Evolutionary conservation across 2,113 vertebrate genomes (phyloP), one percentile per base, ranked within the genome.

Genomic region (Baryphthengus martii): DNA sequence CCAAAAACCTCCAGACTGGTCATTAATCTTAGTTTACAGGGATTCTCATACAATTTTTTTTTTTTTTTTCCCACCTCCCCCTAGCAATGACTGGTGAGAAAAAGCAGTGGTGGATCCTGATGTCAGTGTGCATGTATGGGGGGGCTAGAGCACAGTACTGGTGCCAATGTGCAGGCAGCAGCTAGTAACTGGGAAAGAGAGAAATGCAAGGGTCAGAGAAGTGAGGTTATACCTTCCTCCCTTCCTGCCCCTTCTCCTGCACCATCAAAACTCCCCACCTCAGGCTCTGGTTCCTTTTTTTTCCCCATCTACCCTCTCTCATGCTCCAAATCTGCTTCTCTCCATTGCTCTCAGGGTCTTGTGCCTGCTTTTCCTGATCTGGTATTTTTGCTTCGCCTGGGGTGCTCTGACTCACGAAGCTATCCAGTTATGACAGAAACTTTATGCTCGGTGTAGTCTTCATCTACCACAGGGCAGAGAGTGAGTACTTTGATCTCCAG

Each of bases 271-370:
- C 18, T 67, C 26, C 9, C 3, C 8, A 39, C 53, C 15, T 72
- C 29, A 45, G 4, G 17, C 52, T 25, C 52, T 31, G 13, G n/a
- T n/a, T n/a, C n/a, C 35, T 85, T 7, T 1, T 91, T 84, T 80
- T 67, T 76, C 47, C 49, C 31, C 72, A 19, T 8, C 19, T 91
- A 76, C 15, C 4, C 7, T 50, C 37, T 87, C 31, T 74, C 50
- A 10, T 0, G 0, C 23, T 7, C 20, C 23, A 17, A 52, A 15
- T 67, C 18, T 40, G 21, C 25, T 61, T 11, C n/a, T 71, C 25
- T 45, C 52, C 52, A 76, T 17, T 79, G 39, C 6, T 79, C 9
- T 83, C 23, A 55, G 15, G 17, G 9, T 72, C 17, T 4, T 28
- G 8, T 26, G 72, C 5, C 9, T 3, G 0, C 24, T 74, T 90